Percentiles rank a stretch among this genome's conserved stretches.
phyloP scores from a whole-genome alignment of 2,113 vertebrate genomes.

The Mola mola region DNA sequence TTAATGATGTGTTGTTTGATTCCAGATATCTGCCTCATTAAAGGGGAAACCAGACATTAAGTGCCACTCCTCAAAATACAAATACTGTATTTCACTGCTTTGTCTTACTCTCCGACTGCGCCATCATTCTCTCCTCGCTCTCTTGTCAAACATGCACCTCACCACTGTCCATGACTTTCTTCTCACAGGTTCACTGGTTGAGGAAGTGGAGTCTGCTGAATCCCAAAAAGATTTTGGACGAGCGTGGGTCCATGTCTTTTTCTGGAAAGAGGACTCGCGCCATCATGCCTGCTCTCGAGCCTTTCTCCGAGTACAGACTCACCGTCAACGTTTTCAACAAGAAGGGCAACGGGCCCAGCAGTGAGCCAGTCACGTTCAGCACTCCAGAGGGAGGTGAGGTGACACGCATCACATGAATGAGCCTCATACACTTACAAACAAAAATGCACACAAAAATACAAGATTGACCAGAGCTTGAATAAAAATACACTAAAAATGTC shows the following conservation, averaged over 20 bases:
- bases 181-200: conserved; percentile 87
- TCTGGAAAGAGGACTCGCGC: conserved; percentile 84
- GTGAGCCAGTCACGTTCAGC: conserved; percentile 83
- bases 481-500: no score
- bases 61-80: conserved; percentile 3
- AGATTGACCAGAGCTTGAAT: no score
- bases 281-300: conserved; percentile 87
- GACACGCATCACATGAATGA: no score
- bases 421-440: no score
- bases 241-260: conserved; percentile 85
- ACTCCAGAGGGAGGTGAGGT: conserved; percentile 95
- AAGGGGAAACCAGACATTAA: background rate
- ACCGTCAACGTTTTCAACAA: conserved; percentile 90
- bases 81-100: background rate
- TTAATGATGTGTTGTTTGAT: background rate
- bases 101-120: background rate
- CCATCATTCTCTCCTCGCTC: background rate
- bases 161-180: background rate
- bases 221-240: conserved; percentile 80
- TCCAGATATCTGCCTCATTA: conserved; percentile 9
- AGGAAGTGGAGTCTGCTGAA: conserved; percentile 85
- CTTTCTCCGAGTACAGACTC: conserved; percentile 91
- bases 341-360: conserved; percentile 91
- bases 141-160: no score
- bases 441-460: no score